A percentile compares a stretch with the other conserved stretches of the same genome.
phyloP scores from a whole-genome alignment of 2,888 invertebrate genomes.

The Conomelus anceps region DNA sequence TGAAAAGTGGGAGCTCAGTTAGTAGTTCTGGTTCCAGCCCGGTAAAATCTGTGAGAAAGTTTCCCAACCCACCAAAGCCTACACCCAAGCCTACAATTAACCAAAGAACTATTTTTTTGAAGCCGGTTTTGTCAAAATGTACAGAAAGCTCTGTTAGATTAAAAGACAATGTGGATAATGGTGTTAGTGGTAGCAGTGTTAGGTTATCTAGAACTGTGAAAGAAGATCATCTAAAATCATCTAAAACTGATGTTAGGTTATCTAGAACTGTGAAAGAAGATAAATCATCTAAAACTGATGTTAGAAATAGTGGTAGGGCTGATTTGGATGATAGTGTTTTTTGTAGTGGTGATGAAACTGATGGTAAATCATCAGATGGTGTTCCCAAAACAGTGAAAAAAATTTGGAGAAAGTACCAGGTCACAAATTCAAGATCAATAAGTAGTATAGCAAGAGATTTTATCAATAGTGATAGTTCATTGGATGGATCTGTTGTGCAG shows the following conservation, averaged over 20 bases:
- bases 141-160: neutral
- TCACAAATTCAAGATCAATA: neutral
- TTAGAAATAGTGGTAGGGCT: neutral
- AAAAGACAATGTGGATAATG: neutral
- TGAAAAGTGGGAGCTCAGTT: neutral
- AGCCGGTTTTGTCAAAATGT: neutral
- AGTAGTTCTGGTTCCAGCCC: neutral
- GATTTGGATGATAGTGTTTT: neutral
- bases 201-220: neutral
- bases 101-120: neutral
- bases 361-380: neutral
- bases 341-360: neutral
- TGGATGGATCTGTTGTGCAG: neutral
- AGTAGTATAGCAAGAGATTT: neutral
- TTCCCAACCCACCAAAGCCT: neutral
- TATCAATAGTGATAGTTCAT: neutral
- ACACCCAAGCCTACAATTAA: neutral
- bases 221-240: neutral
- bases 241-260: neutral
- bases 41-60: neutral
- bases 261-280: neutral
- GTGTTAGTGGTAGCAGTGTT: no score
- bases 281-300: neutral
- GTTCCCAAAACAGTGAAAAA: neutral
- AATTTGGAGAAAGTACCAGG: neutral